Evolutionary conservation across 2,797 vertebrate species (phyloP).

Genomic region (Acanthurus leucopareius): DNA sequence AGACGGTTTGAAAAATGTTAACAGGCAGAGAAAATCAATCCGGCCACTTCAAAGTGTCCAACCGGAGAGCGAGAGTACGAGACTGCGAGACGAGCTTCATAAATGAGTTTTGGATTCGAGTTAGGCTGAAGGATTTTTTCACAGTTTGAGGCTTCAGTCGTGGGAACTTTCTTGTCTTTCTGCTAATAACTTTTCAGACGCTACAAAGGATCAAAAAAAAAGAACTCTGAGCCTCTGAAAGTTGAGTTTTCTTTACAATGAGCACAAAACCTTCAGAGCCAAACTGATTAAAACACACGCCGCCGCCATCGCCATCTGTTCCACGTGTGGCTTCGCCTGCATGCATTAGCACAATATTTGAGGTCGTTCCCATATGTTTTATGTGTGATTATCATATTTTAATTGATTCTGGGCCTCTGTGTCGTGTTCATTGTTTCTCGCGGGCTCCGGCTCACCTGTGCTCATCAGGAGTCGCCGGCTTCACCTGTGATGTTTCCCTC

Average conservation of each 20-base stretch:
- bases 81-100: not conserved
- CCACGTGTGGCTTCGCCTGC: not conserved
- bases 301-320: conserved; percentile 36
- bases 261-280: not conserved
- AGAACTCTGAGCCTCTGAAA: not conserved
- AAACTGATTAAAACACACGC: too few relatives aligned
- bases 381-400: not conserved
- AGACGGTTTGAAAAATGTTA: not conserved
- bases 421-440: not conserved
- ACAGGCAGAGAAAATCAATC: not conserved
- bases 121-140: not conserved
- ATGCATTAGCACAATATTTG: conserved; percentile 8
- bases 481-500: too few relatives aligned
- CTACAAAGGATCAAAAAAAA: not conserved
- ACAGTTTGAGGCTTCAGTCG: not conserved
- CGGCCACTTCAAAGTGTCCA: not conserved
- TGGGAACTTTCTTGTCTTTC: too few relatives aligned
- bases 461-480: too few relatives aligned
- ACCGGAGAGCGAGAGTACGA: not conserved
- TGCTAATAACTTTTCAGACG: too few relatives aligned
- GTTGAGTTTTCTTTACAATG: not conserved
- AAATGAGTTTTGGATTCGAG: not conserved
- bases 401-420: not conserved
- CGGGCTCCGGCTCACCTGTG: too few relatives aligned
- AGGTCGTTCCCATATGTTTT: conserved; percentile 15